phyloP scores from a whole-genome alignment of 2,797 vertebrate genomes.

The Acestrorhynchus altus region DNA sequence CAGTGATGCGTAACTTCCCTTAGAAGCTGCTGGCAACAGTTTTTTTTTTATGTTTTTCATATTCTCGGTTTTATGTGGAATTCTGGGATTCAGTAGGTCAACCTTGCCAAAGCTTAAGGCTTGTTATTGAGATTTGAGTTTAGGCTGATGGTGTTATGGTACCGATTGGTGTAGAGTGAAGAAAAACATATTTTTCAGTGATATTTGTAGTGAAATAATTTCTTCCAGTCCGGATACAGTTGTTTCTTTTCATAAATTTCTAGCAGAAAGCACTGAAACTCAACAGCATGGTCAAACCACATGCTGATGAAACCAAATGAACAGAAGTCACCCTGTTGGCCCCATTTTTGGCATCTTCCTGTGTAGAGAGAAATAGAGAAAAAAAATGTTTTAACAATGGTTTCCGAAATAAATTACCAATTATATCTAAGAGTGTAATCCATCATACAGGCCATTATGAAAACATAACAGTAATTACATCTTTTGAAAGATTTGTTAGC shows the following conservation, averaged over 20 bases:
- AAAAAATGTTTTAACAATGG: slow-evolving; percentile 31
- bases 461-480: slow-evolving; percentile 48
- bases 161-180: slow-evolving; percentile 46
- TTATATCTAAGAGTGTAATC: slow-evolving; percentile 50
- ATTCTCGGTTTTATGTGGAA: slow-evolving; percentile 31
- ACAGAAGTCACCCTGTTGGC: neutral
- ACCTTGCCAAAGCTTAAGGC: slow-evolving; percentile 50
- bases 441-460: slow-evolving; percentile 35
- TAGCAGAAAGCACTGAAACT: slow-evolving; percentile 17
- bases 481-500: slow-evolving; percentile 46
- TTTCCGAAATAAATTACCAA: slow-evolving; percentile 42
- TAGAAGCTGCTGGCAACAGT: slow-evolving; percentile 29
- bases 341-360: slow-evolving; percentile 19
- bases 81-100: slow-evolving; percentile 29
- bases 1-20: slow-evolving; percentile 54
- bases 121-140: slow-evolving; percentile 68
- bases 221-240: slow-evolving; percentile 29
- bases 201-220: slow-evolving; percentile 24
- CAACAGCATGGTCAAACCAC: slow-evolving; percentile 45
- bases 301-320: slow-evolving; percentile 47
- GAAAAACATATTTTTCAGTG: slow-evolving; percentile 31
- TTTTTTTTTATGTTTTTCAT: slow-evolving; percentile 17
- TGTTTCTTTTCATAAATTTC: slow-evolving; percentile 31
- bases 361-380: neutral
- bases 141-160: slow-evolving; percentile 71